Evolutionary conservation across 2,888 invertebrate genomes (phyloP).

Genomic region (Hofmannophila pseudospretella): DNA sequence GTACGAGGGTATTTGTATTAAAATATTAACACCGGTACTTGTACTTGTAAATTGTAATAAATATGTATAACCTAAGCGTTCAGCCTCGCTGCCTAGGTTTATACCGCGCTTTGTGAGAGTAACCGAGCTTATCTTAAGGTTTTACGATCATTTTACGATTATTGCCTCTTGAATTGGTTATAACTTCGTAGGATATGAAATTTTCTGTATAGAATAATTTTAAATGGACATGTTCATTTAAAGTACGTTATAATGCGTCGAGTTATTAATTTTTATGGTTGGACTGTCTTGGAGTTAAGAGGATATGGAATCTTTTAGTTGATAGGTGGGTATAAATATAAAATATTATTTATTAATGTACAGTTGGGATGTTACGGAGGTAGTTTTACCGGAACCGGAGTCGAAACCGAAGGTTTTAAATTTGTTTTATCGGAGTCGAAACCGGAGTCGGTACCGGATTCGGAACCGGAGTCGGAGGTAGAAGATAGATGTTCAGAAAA

Average conservation of each 20-base stretch:
- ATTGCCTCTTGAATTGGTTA: slow-evolving; percentile 71
- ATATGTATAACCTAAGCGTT: slow-evolving; percentile 35
- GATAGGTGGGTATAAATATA: too few species aligned
- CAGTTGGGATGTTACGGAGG: too few species aligned
- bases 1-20: too few species aligned
- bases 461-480: too few species aligned
- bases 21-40: neutral
- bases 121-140: slow-evolving; percentile 61
- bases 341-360: too few species aligned
- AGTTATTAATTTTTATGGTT: slow-evolving; percentile 54
- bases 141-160: slow-evolving; percentile 73
- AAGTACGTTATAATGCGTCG: slow-evolving; percentile 41
- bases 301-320: too few species aligned
- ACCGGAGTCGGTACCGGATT: too few species aligned
- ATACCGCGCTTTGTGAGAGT: slow-evolving; percentile 50
- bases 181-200: slow-evolving; percentile 71
- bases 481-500: too few species aligned
- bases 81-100: slow-evolving; percentile 42
- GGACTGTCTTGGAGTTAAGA: slow-evolving; percentile 15
- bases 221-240: slow-evolving; percentile 69
- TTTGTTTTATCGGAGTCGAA: too few species aligned
- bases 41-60: slow-evolving; percentile 33
- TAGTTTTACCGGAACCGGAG: too few species aligned
- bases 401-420: too few species aligned
- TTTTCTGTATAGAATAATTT: slow-evolving; percentile 65